A percentile compares a stretch with the other conserved stretches of the same genome.
Conservation (phyloP, 2,797 vertebrate genomes). For the Yasuhikotakia modesta region DNA sequence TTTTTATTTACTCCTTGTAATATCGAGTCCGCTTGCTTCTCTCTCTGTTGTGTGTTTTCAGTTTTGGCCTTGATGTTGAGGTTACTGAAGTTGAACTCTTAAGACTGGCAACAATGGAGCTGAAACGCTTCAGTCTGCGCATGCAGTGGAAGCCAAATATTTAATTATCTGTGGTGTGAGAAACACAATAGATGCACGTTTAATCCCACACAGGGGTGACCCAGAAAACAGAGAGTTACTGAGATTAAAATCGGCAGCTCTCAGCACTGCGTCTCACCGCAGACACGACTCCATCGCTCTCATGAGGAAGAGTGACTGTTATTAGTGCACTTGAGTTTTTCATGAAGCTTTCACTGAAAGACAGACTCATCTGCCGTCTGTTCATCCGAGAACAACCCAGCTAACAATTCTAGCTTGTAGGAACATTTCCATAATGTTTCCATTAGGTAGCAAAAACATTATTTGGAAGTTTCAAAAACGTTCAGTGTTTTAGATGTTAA, state of each 20-base stretch:
- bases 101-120: conserved; percentile 8
- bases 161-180: conserved; percentile 35
- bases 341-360: conserved; percentile 24
- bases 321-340: conserved; percentile 6
- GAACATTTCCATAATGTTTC: too few relatives aligned
- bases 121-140: conserved; percentile 24
- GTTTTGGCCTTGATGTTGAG: conserved; percentile 16
- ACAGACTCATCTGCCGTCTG: conserved; percentile 17
- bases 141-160: conserved; percentile 6
- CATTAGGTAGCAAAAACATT: too few relatives aligned
- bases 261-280: background rate
- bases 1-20: background rate
- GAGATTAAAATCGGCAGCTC: background rate
- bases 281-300: background rate
- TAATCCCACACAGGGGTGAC: conserved; percentile 36
- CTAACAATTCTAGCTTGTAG: too few relatives aligned
- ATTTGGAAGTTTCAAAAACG: too few relatives aligned
- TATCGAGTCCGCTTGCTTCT: conserved; percentile 18
- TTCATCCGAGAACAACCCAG: background rate
- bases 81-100: conserved; percentile 15
- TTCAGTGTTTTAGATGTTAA: too few relatives aligned
- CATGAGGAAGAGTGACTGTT: background rate
- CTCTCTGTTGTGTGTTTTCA: conserved; percentile 10
- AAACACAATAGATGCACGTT: conserved; percentile 21
- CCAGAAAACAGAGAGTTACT: conserved; percentile 24